Base-by-base conservation (phyloP, 1,140 invertebrate species). In the Elysia chlorotica region DNA sequence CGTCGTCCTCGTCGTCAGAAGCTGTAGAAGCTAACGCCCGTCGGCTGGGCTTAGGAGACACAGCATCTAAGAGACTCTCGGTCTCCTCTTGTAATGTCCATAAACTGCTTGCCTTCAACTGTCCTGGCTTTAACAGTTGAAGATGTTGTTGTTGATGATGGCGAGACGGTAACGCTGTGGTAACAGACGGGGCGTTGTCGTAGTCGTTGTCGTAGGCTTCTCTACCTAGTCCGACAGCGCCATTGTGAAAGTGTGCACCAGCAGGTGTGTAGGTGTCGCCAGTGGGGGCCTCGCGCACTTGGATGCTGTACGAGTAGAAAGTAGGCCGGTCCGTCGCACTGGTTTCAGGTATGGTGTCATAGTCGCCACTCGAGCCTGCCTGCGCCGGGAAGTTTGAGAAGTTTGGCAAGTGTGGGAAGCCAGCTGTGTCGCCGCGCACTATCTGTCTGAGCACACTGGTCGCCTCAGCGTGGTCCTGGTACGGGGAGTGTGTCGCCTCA, bases 11-110 rank as follows among this genome's bases (percentile, higher is more conserved):
- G 1, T 56, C 66, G 21, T 56, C 28, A 10, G 37, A 41, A 2
- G 48, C 66, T 19, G 35, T 4, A 33, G 48, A 2, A 1, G 31
- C 2, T 6, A 17, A 35, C 5, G 65, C 10, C 19, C 30, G 28
- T 1, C 33, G 54, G 23, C 57, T 48, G 0, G 25, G 25, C 37
- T 48, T 62, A 0, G 69, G 69, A 19, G 69, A 62, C 14, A 25
- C 14, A 28, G 31, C 54, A 35, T 71, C 59, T n/a, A 63, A 25
- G 2, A 63, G 6, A 71, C 59, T 63, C 30, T 71, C 69, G 10
- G 69, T 62, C 59, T 71, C 69, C 38, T 71, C 69, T 35, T 71
- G 69, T 35, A 71, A 23, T 5, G 69, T 63, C 69, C 69, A 71
- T 25, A 71, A 36, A 63, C 59, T 63, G n/a, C 69, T 71, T 23